A percentile compares a stretch with the other conserved stretches of the same genome.
Evolutionary conservation across 2,888 invertebrate genomes (phyloP).

Genomic region (Napeogenes sylphis): DNA sequence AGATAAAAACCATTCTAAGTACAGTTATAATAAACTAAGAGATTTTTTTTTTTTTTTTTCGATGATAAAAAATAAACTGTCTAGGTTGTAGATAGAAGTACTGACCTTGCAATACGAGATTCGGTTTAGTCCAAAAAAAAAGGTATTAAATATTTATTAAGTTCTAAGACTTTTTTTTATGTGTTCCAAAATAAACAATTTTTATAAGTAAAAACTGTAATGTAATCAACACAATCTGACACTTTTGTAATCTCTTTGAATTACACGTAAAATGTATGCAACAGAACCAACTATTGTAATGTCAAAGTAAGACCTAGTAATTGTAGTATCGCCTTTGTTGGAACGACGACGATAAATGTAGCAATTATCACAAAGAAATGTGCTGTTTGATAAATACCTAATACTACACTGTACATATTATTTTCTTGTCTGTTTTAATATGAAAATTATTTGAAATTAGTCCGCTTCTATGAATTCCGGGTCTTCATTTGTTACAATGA

Average conservation of each 20-base stretch:
- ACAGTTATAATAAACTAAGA: too few species aligned
- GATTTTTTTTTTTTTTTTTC: too few species aligned
- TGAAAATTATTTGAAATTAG: conserved; percentile 39
- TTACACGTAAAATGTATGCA: neutral
- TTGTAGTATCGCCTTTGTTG: conserved; percentile 1
- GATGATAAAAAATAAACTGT: too few species aligned
- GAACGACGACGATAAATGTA: conserved; percentile 9
- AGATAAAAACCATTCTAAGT: neutral
- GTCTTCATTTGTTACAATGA: neutral
- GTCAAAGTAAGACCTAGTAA: neutral
- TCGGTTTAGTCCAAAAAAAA: too few species aligned
- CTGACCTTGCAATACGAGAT: too few species aligned
- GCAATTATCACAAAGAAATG: conserved; percentile 18
- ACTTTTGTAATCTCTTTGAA: neutral
- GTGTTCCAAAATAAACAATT: too few species aligned
- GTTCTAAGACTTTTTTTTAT: neutral
- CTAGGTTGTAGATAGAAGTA: too few species aligned
- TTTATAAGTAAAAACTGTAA: too few species aligned
- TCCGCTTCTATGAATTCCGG: conserved; percentile 11
- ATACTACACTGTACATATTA: conserved; percentile 11
- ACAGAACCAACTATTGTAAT: neutral
- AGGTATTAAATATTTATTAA: too few species aligned
- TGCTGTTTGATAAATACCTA: conserved; percentile 21
- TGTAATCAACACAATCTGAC: too few species aligned
- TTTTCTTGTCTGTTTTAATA: conserved; percentile 39